These are phyloP conservation scores for Mamestra configurata DNA, from an alignment of 1,140 invertebrate species.

Conservation along the genomic window DNA sequence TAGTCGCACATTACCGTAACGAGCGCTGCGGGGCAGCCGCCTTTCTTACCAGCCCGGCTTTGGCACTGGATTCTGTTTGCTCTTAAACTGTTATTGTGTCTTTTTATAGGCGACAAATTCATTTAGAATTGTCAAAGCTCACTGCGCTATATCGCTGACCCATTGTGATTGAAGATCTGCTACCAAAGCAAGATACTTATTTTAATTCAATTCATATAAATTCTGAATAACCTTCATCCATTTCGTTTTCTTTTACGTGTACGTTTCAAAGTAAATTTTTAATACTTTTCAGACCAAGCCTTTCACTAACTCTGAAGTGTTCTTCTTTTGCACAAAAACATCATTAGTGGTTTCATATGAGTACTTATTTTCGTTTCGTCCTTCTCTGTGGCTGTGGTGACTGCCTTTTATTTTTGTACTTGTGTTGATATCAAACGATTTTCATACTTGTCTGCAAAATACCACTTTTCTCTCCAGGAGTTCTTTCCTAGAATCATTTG, in stretches of 20 bases:
- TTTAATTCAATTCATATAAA: neutral
- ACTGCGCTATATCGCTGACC: too few species aligned
- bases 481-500: neutral
- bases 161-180: too few species aligned
- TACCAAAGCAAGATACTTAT: too few species aligned
- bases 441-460: neutral
- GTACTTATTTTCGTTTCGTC: conserved; percentile 30
- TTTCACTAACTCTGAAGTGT: conserved; percentile 20
- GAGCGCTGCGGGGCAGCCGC: conserved; percentile 54
- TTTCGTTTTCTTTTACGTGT: neutral
- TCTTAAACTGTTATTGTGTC: conserved; percentile 27
- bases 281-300: conserved; percentile 1
- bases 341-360: conserved; percentile 37
- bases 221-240: neutral
- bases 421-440: neutral
- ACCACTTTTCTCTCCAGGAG: neutral
- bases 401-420: neutral
- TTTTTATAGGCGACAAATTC: conserved; percentile 7
- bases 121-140: too few species aligned
- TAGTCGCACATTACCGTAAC: conserved; percentile 74
- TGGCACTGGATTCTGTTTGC: conserved; percentile 41
- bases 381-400: neutral
- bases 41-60: conserved; percentile 28
- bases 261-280: neutral
- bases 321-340: conserved; percentile 22